Base-by-base conservation (phyloP, 2,113 vertebrate species). In the Osmerus mordax region DNA sequence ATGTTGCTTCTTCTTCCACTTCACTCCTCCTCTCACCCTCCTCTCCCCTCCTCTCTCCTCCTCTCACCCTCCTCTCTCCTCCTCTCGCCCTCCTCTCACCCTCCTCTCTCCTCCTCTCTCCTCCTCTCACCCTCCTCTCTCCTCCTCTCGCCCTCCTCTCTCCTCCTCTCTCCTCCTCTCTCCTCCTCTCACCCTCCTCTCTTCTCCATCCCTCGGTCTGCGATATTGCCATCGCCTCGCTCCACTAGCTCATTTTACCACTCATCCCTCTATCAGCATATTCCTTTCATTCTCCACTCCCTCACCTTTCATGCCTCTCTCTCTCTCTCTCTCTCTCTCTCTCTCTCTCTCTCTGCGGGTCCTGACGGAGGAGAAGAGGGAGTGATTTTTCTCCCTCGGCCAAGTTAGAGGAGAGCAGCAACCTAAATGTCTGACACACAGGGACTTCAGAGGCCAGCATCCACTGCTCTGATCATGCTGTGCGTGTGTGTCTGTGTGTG, bases 181-280 rank as follows among this genome's bases (percentile, higher is more conserved):
- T 58, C 9, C 25, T 60, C 64, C 25, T 55, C 51, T 64, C 64
- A 12, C 63, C 41, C 29, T 72, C 62, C 21, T 14, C 41, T 67
- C 74, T 56, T 77, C 73, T 75, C 64, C 67, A 64, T 71, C 64
- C 47, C 68, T 74, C 70, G 29, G 77, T 71, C 61, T 54, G 64
- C 32, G 64, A 65, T 65, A 65, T 65, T 51, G 64, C 32, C n/a
- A 65, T 68, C 51, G 64, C 52, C 60, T 62, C 52, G 59, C 66
- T 56, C n/a, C 62, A 41, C 67, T 65, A 64, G 67, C 23, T 59
- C 19, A 67, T 73, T 71, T 52, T 74, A 67, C 63, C 67, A 62
- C 65, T 65, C 54, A 55, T 74, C 67, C 77, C 64, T 64, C 69
- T 73, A 75, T 75, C 77, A 79, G 77, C 77, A 72, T 75, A 79